These are phyloP conservation scores for Dasypogon diadema DNA, from an alignment of 2,888 invertebrate genomes.

Conservation along the genomic window DNA sequence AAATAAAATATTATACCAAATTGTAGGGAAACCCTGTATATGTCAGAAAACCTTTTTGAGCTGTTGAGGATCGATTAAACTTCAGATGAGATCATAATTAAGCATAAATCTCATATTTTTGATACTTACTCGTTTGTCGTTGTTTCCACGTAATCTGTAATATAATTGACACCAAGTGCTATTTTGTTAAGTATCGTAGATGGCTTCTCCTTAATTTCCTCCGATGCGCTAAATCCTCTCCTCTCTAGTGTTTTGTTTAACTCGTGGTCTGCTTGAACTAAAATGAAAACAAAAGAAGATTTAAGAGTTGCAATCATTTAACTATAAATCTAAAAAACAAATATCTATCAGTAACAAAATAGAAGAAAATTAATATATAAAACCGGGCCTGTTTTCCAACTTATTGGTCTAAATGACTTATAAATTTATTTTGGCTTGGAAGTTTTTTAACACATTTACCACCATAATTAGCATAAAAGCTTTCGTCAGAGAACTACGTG, in stretches of 20 bases:
- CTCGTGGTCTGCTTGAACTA: slow-evolving; percentile 68
- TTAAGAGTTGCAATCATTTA: too few species aligned
- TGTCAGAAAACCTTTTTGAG: neutral
- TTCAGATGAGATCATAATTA: neutral
- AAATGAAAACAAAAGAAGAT: slow-evolving; percentile 5
- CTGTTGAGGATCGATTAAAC: neutral
- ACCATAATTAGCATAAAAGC: too few species aligned
- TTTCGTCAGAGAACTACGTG: too few species aligned
- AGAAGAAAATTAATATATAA: neutral
- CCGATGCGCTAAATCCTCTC: slow-evolving; percentile 65
- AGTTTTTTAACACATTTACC: too few species aligned
- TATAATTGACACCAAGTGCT: slow-evolving; percentile 65
- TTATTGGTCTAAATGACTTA: too few species aligned
- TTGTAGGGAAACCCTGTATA: neutral
- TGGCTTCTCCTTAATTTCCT: slow-evolving; percentile 65
- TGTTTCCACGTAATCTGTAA: slow-evolving; percentile 65
- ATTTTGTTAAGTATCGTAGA: slow-evolving; percentile 67
- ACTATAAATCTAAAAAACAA: neutral
- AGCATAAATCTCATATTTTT: too few species aligned
- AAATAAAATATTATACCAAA: too few species aligned
- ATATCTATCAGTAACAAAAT: neutral
- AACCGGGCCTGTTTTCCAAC: too few species aligned
- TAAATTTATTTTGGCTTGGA: too few species aligned
- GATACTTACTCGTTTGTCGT: slow-evolving; percentile 66
- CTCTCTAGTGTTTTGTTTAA: slow-evolving; percentile 63